Evolutionary conservation across 2,113 vertebrate genomes (phyloP).

Genomic region (Crotalus tigris): DNA sequence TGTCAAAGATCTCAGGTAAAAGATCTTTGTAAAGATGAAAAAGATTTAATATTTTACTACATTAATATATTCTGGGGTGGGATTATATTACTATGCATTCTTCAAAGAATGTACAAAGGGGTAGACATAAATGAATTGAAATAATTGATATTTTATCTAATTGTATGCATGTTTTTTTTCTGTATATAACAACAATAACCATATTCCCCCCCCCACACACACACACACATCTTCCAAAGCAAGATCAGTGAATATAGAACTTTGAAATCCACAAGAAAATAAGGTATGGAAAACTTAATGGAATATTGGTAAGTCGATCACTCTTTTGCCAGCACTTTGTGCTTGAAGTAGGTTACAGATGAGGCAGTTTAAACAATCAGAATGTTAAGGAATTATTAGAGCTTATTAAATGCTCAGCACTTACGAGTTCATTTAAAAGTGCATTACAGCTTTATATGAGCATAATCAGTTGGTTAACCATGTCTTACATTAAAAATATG

Average conservation of each 20-base stretch:
- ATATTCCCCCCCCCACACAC: background rate
- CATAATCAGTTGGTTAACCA: background rate
- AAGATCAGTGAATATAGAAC: background rate
- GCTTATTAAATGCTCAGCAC: background rate
- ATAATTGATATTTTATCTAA: background rate
- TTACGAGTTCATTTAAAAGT: background rate
- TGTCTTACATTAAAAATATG: background rate
- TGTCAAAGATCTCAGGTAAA: background rate
- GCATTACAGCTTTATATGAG: background rate
- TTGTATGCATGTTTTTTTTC: background rate
- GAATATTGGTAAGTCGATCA: background rate
- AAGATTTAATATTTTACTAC: background rate
- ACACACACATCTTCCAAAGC: background rate
- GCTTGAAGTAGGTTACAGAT: background rate
- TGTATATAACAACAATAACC: background rate
- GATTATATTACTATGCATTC: background rate
- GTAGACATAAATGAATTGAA: background rate
- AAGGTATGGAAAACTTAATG: background rate
- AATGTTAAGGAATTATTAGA: background rate
- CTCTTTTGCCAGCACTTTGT: background rate
- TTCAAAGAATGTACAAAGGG: background rate
- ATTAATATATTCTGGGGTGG: background rate
- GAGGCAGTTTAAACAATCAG: background rate
- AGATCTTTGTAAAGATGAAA: background rate
- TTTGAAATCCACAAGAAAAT: background rate